phyloP scores from a whole-genome alignment of 2,113 vertebrate genomes.

The Bolborhynchus lineola region DNA sequence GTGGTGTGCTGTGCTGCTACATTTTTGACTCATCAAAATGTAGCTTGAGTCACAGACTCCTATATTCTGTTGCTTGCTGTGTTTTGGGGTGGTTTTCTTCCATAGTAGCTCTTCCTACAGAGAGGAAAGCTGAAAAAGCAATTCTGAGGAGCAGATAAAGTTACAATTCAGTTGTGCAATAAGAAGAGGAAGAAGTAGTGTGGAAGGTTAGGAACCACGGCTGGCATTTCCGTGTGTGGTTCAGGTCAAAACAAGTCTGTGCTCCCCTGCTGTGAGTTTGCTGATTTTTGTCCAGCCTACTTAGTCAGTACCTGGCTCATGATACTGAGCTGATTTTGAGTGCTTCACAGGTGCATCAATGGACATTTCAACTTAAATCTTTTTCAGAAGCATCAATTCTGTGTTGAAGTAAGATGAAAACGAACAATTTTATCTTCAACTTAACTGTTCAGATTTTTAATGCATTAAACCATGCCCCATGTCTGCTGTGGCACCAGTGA shows the following conservation, averaged over 20 bases:
- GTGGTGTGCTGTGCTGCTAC: background rate
- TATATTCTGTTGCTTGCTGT: background rate
- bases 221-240: background rate
- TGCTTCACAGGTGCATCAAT: background rate
- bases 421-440: background rate
- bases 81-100: background rate
- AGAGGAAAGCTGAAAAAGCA: background rate
- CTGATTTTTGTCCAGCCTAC: background rate
- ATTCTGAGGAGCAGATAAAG: background rate
- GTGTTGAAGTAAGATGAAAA: background rate
- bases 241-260: background rate
- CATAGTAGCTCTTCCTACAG: background rate
- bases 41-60: background rate
- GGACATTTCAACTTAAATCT: background rate
- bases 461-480: background rate
- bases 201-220: background rate
- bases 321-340: background rate
- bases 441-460: background rate
- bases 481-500: background rate
- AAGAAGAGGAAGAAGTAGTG: background rate
- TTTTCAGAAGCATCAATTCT: background rate
- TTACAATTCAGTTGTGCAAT: background rate
- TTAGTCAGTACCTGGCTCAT: background rate
- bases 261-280: background rate
- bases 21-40: background rate